Percentiles rank a stretch among this genome's conserved stretches.
Conservation (phyloP, 2,113 vertebrate species). For the Ageneiosus marmoratus region DNA sequence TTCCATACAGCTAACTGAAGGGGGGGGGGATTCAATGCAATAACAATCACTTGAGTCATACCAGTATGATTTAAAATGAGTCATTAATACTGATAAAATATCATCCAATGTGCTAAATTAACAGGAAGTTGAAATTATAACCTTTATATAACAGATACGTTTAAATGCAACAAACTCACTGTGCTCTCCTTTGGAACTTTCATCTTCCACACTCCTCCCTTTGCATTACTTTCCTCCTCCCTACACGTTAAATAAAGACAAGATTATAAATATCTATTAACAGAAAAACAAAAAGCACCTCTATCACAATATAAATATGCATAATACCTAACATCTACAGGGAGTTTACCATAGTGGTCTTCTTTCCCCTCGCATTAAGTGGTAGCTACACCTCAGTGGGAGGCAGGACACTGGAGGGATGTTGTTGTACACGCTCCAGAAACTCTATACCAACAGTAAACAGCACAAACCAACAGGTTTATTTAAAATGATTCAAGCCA, state of each 20-base stretch:
- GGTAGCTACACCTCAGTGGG: slow-evolving; percentile 89
- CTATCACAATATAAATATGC: neutral
- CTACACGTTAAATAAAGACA: slow-evolving; percentile 63
- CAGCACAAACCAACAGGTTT: neutral
- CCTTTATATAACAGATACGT: neutral
- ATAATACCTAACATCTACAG: neutral
- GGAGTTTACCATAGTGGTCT: slow-evolving; percentile 84
- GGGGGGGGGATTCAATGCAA: neutral
- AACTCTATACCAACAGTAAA: slow-evolving; percentile 75
- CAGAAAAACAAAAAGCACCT: neutral
- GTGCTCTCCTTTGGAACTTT: slow-evolving; percentile 92
- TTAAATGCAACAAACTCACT: slow-evolving; percentile 68
- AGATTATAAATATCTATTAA: neutral
- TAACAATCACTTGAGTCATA: neutral
- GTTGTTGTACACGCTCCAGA: slow-evolving; percentile 98
- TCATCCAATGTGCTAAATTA: neutral
- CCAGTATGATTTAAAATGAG: neutral
- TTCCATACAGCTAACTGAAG: slow-evolving; percentile 89
- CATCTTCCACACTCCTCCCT: slow-evolving; percentile 95
- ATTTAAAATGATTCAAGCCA: neutral
- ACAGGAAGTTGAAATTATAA: neutral
- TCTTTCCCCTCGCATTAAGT: slow-evolving; percentile 93
- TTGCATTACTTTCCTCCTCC: slow-evolving; percentile 97
- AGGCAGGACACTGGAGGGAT: slow-evolving; percentile 85
- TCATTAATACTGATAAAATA: too few species aligned